Conservation (phyloP, 1,140 invertebrate species). For the Atta colombica region DNA sequence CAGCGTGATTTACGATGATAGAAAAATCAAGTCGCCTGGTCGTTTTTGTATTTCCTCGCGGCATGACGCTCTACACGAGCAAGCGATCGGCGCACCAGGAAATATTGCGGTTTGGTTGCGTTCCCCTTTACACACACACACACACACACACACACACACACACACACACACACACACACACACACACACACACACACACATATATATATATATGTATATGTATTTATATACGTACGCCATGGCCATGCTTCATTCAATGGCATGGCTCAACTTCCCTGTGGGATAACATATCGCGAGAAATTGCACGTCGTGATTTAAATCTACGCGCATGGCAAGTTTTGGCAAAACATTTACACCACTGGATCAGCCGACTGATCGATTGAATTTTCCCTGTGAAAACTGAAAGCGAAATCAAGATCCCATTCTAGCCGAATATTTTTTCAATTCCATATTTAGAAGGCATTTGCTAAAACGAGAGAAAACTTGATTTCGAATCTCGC, state of each 20-base stretch:
- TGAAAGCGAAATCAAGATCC: conserved; percentile 3
- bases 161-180: neutral
- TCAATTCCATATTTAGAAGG: conserved; percentile 1
- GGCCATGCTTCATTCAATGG: conserved; percentile 38
- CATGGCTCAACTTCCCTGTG: conserved; percentile 23
- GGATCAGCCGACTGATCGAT: neutral
- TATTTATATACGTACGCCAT: neutral
- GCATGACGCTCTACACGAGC: conserved; percentile 46
- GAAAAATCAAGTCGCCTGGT: conserved; percentile 57
- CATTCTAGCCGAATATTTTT: neutral
- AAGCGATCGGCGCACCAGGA: conserved; percentile 27
- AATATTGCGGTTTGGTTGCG: conserved; percentile 53
- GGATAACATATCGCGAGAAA: conserved; percentile 61
- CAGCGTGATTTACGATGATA: conserved; percentile 61
- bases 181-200: neutral
- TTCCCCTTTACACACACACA: conserved; percentile 1
- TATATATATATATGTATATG: too few relatives aligned
- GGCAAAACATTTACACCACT: conserved; percentile 31
- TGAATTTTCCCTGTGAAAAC: conserved; percentile 2
- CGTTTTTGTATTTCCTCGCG: conserved; percentile 60
- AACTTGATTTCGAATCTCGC: neutral
- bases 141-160: neutral
- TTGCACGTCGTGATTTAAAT: conserved; percentile 56
- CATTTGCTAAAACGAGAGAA: neutral
- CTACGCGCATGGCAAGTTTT: conserved; percentile 17